Base-by-base conservation (phyloP, 2,113 vertebrate species). In the Phaetusa simplex region DNA sequence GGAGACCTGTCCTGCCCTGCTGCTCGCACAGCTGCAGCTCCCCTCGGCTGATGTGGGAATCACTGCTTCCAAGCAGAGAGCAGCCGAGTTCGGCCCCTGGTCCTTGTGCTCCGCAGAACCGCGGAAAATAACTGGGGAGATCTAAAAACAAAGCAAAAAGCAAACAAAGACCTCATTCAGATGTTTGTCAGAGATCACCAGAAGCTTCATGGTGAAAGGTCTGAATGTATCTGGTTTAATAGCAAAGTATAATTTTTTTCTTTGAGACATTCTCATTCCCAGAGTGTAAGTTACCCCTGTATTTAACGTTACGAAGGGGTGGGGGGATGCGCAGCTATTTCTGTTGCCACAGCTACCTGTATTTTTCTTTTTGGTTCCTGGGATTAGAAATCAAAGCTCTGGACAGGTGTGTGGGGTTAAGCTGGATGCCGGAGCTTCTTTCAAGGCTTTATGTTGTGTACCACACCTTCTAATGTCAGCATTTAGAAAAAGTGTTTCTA, bases 271-370 rank as follows among this genome's bases (percentile, higher is more conserved):
- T 97, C 97, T 96, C 89, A 93, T 97, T 95, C 93, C 88, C 93
- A 80, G 95, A 95, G 98, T 97, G 91, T 97, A 98, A 98, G 97
- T 96, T 96, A 95, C 92, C 92, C 91, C 95, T 81, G 91, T 69
- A 32, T 97, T 98, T 95, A 95, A 97, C 43, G 24, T 83, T 94
- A 88, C 79, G 89, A 97, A 95, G 95, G 92, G 86, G 96, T n/a
- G 96, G 88, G 95, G 90, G 91, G 84, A 94, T 94, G 94, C 32
- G 5, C 94, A 95, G 92, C 92, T 95, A 95, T 98, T 98, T 97
- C 96, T 98, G 95, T 98, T 95, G 61, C 77, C 72, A 80, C 84
- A 93, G 89, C 49, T 96, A 95, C 87, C 81, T 94, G 56, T 74
- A 19, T 85, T 61, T 26, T 52, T 26, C 19, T 38, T 67, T 71